These are phyloP conservation scores for Andrena camellia DNA, from an alignment of 2,888 invertebrate genomes.

Conservation along the genomic window DNA sequence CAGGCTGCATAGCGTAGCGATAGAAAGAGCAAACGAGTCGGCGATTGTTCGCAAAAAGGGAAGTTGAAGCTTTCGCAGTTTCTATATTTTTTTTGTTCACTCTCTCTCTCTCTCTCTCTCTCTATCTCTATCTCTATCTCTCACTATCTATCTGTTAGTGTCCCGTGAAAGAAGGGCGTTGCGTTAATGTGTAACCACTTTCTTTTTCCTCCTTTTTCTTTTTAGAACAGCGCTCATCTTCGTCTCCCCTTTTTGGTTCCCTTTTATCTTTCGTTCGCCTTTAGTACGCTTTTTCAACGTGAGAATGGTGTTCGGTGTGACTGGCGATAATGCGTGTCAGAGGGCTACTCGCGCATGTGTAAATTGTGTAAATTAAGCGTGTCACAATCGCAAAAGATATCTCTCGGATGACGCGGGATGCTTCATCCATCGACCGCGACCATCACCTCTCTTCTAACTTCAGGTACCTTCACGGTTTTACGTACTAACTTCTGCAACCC, in stretches of 20 bases:
- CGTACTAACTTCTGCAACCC: conserved; percentile 65
- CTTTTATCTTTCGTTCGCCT: conserved; percentile 38
- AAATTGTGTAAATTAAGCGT: conserved; percentile 76
- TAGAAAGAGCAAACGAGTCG: conserved; percentile 39
- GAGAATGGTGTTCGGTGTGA: conserved; percentile 71
- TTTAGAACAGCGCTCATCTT: conserved; percentile 5
- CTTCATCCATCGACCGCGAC: conserved; percentile 66
- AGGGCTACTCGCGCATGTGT: conserved; percentile 81
- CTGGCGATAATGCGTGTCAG: conserved; percentile 70
- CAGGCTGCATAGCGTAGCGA: conserved; percentile 50
- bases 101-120: neutral
- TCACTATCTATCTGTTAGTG: neutral
- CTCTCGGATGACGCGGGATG: conserved; percentile 73
- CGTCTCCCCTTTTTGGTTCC: conserved; percentile 1
- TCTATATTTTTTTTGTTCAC: conserved; percentile 2
- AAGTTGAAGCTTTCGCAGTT: conserved; percentile 40
- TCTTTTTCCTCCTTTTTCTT: conserved; percentile 2
- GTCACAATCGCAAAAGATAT: conserved; percentile 64
- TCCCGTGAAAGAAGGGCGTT: neutral
- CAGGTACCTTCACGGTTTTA: conserved; percentile 76
- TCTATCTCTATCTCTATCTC: neutral
- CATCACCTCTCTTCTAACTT: conserved; percentile 61
- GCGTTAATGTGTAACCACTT: conserved; percentile 22
- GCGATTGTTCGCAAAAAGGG: conserved; percentile 24
- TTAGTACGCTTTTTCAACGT: conserved; percentile 64